A percentile compares a stretch with the other conserved stretches of the same genome.
Evolutionary conservation across 2,113 vertebrate genomes (phyloP).

Genomic region (Delphinapterus leucas): DNA sequence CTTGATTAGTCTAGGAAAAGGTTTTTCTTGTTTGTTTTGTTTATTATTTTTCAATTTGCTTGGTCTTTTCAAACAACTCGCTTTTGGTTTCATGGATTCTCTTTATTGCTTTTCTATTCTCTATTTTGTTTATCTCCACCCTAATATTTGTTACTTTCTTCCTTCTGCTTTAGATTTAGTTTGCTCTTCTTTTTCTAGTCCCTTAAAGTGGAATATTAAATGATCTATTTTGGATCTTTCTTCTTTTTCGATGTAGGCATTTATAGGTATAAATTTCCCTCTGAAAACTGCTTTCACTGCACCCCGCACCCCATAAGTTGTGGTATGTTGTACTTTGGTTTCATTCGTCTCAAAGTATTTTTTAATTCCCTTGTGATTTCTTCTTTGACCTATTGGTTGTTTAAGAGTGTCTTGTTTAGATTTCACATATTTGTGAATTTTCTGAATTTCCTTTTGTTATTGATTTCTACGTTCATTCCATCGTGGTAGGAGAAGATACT

Average conservation of each 20-base stretch:
- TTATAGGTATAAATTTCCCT: neutral
- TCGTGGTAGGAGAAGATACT: neutral
- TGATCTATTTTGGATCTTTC: neutral
- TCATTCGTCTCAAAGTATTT: neutral
- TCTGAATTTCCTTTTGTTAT: neutral
- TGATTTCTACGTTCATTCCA: neutral
- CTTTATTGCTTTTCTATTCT: neutral
- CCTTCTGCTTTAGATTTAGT: neutral
- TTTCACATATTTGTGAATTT: neutral
- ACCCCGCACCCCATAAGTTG: neutral
- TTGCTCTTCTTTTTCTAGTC: neutral
- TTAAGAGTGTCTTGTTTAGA: neutral
- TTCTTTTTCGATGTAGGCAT: neutral
- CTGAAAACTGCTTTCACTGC: neutral
- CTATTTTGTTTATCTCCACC: neutral
- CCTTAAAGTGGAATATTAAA: neutral
- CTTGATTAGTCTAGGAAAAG: neutral
- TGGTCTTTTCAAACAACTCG: neutral
- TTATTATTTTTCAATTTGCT: neutral
- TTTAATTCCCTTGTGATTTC: neutral
- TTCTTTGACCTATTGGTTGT: neutral
- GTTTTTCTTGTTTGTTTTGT: neutral
- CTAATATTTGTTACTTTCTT: neutral
- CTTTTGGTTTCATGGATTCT: neutral
- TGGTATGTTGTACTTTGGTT: neutral